Conservation (phyloP, 2,113 vertebrate genomes). For the Scatophagus argus region DNA sequence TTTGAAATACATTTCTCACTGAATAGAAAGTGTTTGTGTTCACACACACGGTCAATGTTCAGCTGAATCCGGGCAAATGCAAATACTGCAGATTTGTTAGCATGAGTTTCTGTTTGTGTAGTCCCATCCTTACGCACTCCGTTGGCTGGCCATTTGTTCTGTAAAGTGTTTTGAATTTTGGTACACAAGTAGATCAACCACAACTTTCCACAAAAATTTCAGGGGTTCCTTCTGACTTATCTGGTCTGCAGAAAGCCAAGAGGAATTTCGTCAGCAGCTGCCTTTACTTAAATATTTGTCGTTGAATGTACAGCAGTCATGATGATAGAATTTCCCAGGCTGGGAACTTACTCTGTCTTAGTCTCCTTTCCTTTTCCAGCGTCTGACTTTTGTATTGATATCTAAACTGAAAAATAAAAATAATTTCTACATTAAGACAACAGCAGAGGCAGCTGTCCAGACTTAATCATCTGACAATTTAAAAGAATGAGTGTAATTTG, state of each 20-base stretch:
- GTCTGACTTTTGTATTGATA: neutral
- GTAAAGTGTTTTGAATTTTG: slow-evolving; percentile 27
- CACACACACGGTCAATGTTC: neutral
- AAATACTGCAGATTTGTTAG: slow-evolving; percentile 1
- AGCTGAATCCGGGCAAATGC: neutral
- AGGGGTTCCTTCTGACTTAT: neutral
- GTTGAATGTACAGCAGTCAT: neutral
- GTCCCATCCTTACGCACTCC: neutral
- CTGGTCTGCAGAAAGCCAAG: neutral
- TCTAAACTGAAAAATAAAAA: slow-evolving; percentile 1
- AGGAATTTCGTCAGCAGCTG: neutral
- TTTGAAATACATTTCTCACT: slow-evolving; percentile 15
- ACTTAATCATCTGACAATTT: slow-evolving; percentile 23
- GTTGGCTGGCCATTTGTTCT: neutral
- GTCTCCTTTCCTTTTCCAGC: slow-evolving; percentile 14
- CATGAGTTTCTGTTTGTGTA: slow-evolving; percentile 4
- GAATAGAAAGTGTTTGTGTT: neutral
- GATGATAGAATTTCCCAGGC: neutral
- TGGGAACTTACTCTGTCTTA: neutral
- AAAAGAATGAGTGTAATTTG: neutral
- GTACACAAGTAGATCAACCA: slow-evolving; percentile 34
- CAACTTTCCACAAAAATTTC: neutral
- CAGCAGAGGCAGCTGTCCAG: neutral
- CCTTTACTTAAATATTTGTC: neutral
- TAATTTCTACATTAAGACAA: neutral